phyloP scores from a whole-genome alignment of 2,113 vertebrate species.

The Phrynosoma platyrhinos region DNA sequence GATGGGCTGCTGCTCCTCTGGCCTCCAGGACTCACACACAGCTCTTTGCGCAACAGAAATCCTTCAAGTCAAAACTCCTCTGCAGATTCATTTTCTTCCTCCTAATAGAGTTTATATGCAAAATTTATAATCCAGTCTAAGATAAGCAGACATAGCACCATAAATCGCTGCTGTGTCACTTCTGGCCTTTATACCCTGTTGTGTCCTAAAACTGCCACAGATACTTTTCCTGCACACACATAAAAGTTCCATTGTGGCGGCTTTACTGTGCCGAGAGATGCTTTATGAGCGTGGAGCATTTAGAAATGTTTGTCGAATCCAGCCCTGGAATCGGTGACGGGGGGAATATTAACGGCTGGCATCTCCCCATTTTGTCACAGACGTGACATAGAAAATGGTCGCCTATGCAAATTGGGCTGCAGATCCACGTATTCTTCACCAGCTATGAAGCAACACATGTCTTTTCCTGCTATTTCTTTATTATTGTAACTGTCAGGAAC shows the following conservation, averaged over 20 bases:
- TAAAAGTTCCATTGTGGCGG: not conserved
- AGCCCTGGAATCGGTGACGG: not conserved
- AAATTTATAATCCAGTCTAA: slow-evolving; percentile 14
- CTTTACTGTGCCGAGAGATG: not conserved
- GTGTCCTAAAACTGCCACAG: not conserved
- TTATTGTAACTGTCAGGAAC: not conserved
- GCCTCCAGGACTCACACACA: not conserved
- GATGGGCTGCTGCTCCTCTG: not conserved
- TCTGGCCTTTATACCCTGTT: not conserved
- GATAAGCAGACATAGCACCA: not conserved
- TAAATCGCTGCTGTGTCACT: not conserved
- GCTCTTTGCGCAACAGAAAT: not conserved
- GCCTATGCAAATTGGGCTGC: not conserved
- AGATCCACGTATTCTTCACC: slow-evolving; percentile 6
- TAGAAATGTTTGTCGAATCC: slow-evolving; percentile 15
- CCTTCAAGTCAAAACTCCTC: slow-evolving; percentile 7
- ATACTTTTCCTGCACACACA: not conserved
- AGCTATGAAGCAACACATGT: not conserved
- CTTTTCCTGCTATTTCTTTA: not conserved
- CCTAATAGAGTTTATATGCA: slow-evolving; percentile 12
- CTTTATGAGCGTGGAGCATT: slow-evolving; percentile 25
- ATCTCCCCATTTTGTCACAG: not conserved
- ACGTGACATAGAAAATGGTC: slow-evolving; percentile 8
- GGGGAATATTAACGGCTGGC: not conserved
- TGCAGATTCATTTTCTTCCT: slow-evolving; percentile 29